These are phyloP conservation scores for Drosophila serrata DNA, from an alignment of 1,140 invertebrate genomes.

Conservation along the genomic window DNA sequence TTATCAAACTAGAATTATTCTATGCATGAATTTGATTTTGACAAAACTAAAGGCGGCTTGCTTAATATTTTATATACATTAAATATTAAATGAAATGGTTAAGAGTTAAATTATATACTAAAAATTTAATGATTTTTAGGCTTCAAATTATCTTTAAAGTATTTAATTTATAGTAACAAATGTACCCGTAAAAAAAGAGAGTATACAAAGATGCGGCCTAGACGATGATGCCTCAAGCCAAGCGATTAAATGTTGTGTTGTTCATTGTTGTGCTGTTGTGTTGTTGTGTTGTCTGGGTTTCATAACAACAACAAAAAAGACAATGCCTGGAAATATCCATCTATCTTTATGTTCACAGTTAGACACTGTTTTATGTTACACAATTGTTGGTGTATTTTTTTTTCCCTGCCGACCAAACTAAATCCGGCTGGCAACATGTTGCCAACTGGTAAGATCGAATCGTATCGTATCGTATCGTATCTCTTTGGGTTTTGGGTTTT, in stretches of 20 bases:
- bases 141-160: neutral
- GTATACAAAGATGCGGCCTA: constrained; percentile 21
- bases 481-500: constrained; percentile 8
- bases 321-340: constrained; percentile 80
- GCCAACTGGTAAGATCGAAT: constrained; percentile 29
- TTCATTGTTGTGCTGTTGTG: constrained; percentile 16
- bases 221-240: constrained; percentile 17
- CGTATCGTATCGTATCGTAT: constrained; percentile 16
- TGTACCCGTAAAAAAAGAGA: neutral
- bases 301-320: constrained; percentile 71
- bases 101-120: neutral
- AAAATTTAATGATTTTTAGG: neutral
- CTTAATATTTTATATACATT: neutral
- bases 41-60: accelerated
- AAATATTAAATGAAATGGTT: neutral
- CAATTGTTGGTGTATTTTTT: constrained; percentile 55
- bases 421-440: constrained; percentile 51
- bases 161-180: neutral
- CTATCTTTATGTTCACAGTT: constrained; percentile 49
- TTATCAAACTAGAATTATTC: neutral
- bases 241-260: constrained; percentile 35
- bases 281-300: constrained; percentile 58
- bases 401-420: constrained; percentile 12
- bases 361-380: constrained; percentile 44
- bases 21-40: neutral